A percentile compares a stretch with the other conserved stretches of the same genome.
These are phyloP conservation scores for Fragum whitleyi DNA, from an alignment of 2,888 invertebrate genomes.

Conservation along the genomic window DNA sequence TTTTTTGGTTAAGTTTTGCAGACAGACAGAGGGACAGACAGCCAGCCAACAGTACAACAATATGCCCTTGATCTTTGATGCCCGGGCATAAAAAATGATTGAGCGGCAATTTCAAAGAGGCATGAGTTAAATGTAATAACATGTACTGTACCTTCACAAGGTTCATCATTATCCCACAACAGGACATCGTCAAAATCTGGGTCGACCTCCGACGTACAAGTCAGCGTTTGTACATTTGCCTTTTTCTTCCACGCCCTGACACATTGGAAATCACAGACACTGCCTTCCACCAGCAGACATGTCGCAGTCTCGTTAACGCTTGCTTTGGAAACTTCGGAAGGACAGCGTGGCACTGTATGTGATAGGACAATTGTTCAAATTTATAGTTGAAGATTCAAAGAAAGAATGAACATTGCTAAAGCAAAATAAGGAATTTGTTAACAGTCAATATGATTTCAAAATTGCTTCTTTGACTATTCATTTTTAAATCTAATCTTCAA, in stretches of 20 bases:
- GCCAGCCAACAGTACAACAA: too few relatives aligned
- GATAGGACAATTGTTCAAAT: not conserved
- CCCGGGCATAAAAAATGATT: too few relatives aligned
- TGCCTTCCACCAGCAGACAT: conserved; percentile 33
- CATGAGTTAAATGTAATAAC: too few relatives aligned
- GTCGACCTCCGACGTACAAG: conserved; percentile 21
- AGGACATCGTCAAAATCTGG: conserved; percentile 2
- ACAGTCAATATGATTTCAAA: too few relatives aligned
- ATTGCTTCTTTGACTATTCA: too few relatives aligned
- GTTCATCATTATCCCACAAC: conserved; percentile 31
- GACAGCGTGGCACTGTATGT: conserved; percentile 25
- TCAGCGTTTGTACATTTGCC: conserved; percentile 6
- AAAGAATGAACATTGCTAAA: too few relatives aligned
- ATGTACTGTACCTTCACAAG: conserved; percentile 28
- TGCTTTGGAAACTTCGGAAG: not conserved
- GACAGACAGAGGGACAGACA: too few relatives aligned
- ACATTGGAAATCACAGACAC: conserved; percentile 40
- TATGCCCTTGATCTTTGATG: too few relatives aligned
- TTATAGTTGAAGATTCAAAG: not conserved
- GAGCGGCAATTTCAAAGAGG: too few relatives aligned
- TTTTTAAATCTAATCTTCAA: too few relatives aligned
- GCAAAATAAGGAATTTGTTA: too few relatives aligned
- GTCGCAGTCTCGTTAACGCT: conserved; percentile 9
- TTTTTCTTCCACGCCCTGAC: conserved; percentile 26
- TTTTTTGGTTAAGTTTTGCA: too few relatives aligned